Percentiles rank a stretch among this genome's conserved stretches.
Conservation (phyloP, 2,888 invertebrate species). For the Gymnoscelis rufifasciata region DNA sequence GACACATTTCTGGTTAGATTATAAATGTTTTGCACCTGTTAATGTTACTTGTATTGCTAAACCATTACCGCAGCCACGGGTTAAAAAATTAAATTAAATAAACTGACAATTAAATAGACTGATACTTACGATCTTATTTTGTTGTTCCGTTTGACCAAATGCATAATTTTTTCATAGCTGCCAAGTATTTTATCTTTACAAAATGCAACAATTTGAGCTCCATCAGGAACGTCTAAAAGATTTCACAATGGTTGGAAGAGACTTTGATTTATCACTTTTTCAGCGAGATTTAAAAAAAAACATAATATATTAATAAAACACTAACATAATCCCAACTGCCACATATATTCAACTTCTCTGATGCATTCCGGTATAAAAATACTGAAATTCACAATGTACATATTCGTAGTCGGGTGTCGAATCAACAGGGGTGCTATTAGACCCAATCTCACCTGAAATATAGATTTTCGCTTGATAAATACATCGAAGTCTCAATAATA, state of each 20-base stretch:
- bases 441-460: slow-evolving; percentile 78
- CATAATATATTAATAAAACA: slow-evolving; percentile 9
- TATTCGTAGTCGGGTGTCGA: slow-evolving; percentile 81
- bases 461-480: neutral
- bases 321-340: slow-evolving; percentile 84
- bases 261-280: no score
- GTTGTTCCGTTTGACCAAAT: slow-evolving; percentile 81
- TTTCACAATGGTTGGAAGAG: neutral
- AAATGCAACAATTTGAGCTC: slow-evolving; percentile 86
- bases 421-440: slow-evolving; percentile 85
- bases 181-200: slow-evolving; percentile 84
- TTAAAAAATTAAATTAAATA: no score
- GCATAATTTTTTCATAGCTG: slow-evolving; percentile 80
- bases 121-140: slow-evolving; percentile 62
- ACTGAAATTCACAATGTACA: slow-evolving; percentile 86
- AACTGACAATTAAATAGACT: no score
- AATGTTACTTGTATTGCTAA: no score
- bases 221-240: slow-evolving; percentile 83
- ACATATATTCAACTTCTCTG: slow-evolving; percentile 89
- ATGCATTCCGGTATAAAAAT: slow-evolving; percentile 85
- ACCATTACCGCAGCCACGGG: no score
- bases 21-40: no score
- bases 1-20: no score
- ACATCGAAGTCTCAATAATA: no score
- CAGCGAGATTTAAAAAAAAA: no score